Conservation (phyloP, 30 jellyfish, hydroid and myxozoan species). For the Mastigias papua region DNA sequence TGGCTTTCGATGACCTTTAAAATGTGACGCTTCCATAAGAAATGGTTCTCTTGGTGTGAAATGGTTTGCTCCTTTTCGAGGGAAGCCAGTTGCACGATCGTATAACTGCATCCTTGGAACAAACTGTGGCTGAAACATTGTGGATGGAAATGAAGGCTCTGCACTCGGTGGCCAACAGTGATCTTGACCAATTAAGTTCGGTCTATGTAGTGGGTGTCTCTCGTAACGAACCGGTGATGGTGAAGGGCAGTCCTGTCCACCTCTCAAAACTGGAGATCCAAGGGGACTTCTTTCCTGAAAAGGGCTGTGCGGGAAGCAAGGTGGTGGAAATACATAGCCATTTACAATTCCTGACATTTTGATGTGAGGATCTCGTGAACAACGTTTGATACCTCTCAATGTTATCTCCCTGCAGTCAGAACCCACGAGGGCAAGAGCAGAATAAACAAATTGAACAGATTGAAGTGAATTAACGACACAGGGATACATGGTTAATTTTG, state of each 20-base stretch:
- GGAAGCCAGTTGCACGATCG: no score
- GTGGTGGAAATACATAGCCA: conserved; percentile 69
- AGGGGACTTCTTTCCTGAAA: neutral
- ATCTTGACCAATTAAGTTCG: neutral
- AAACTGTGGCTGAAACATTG: neutral
- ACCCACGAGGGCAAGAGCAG: conserved; percentile 3
- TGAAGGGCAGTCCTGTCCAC: neutral
- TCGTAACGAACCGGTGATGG: no score
- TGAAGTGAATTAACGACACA: conserved; percentile 4
- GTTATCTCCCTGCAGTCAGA: neutral
- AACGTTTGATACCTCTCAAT: no score
- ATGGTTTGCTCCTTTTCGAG: no score
- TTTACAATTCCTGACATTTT: conserved; percentile 37
- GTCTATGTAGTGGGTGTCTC: neutral
- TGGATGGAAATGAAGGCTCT: neutral
- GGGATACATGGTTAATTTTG: neutral
- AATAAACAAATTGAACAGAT: no score
- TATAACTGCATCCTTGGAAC: neutral
- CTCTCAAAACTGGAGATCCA: neutral
- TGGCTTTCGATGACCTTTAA: no score
- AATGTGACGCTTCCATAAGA: no score
- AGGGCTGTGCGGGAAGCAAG: neutral
- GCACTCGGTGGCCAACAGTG: neutral
- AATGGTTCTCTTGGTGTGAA: no score
- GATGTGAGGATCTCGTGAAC: neutral